A percentile compares a stretch with the other conserved stretches of the same genome.
These are phyloP conservation scores for Thinocorus orbignyianus DNA, from an alignment of 2,113 vertebrate species.

Conservation along the genomic window DNA sequence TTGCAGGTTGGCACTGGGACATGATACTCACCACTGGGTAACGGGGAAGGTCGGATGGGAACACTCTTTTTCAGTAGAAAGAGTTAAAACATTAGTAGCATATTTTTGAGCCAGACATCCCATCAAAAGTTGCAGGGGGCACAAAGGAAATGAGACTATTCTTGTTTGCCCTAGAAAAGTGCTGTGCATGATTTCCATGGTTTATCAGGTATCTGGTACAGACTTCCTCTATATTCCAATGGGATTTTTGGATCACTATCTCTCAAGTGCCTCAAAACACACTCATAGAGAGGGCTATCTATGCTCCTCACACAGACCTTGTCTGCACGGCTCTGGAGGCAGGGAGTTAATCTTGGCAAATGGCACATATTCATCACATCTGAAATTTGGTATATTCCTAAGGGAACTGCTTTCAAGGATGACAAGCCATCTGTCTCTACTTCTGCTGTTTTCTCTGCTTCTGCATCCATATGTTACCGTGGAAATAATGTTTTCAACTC, in stretches of 20 bases:
- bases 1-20: neutral
- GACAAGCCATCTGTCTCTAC: constrained; percentile 36
- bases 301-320: neutral
- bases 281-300: neutral
- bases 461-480: neutral
- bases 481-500: constrained; percentile 25
- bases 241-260: neutral
- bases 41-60: neutral
- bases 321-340: neutral
- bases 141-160: neutral
- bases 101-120: neutral
- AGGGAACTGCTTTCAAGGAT: neutral
- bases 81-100: neutral
- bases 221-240: neutral
- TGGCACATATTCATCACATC: neutral
- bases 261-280: neutral
- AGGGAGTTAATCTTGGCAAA: neutral
- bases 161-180: neutral
- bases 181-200: neutral
- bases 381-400: neutral
- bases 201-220: neutral
- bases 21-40: neutral
- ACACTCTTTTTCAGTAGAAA: neutral
- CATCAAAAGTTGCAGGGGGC: neutral
- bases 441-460: constrained; percentile 27